A percentile compares a stretch with the other conserved stretches of the same genome.
These are phyloP conservation scores for Caenorhabditis imperialis DNA, from an alignment of 2,888 invertebrate species.

Conservation along the genomic window DNA sequence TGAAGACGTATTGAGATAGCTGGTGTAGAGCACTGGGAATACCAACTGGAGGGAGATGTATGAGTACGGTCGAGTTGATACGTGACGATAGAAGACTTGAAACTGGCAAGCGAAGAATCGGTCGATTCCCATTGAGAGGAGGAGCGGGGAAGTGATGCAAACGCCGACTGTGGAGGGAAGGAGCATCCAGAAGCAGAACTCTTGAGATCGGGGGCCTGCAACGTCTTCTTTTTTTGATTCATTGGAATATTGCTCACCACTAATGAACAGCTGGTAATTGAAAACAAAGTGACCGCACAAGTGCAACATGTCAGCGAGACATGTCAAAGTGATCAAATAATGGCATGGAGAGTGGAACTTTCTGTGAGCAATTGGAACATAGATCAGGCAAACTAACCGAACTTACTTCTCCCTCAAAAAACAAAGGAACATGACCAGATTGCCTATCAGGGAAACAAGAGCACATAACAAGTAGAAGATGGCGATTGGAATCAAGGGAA, in stretches of 20 bases:
- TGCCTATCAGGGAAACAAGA: conserved; percentile 17
- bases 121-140: conserved; percentile 33
- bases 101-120: conserved; percentile 20
- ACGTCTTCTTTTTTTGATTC: no score
- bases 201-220: conserved; percentile 21
- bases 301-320: conserved; percentile 27
- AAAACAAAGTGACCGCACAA: conserved; percentile 36
- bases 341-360: conserved; percentile 41
- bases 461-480: conserved; percentile 34
- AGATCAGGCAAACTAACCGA: not conserved
- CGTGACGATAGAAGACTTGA: conserved; percentile 15
- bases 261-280: conserved; percentile 32
- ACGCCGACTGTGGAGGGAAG: conserved; percentile 34
- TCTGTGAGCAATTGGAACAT: not conserved
- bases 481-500: conserved; percentile 31
- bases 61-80: not conserved
- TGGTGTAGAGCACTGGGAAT: conserved; percentile 18
- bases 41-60: conserved; percentile 11
- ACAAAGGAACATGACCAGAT: conserved; percentile 31
- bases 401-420: conserved; percentile 26
- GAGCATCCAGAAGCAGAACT: conserved; percentile 32
- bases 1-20: conserved; percentile 13
- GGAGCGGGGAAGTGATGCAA: conserved; percentile 17
- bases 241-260: no score
- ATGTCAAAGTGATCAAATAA: conserved; percentile 33